Conservation (phyloP, 2,113 vertebrate species). For the Acrocephalus kingi region DNA sequence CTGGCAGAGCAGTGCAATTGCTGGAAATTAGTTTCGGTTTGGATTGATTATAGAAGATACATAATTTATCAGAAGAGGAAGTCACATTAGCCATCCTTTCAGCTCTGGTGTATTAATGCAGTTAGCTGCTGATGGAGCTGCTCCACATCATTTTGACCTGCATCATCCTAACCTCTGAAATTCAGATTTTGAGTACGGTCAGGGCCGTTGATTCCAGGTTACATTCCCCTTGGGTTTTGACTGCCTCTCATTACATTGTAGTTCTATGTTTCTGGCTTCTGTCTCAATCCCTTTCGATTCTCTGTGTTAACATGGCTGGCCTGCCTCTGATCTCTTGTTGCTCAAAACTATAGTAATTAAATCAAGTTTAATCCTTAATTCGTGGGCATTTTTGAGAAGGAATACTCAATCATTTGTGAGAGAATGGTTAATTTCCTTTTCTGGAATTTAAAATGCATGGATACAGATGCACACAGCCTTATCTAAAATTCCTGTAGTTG, state of each 20-base stretch:
- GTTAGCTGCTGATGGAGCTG: not conserved
- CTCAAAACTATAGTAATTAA: not conserved
- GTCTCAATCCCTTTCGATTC: not conserved
- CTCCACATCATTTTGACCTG: not conserved
- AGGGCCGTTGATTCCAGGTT: not conserved
- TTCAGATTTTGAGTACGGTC: not conserved
- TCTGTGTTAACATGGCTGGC: not conserved
- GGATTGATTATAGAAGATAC: not conserved
- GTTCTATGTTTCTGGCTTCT: not conserved
- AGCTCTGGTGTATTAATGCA: not conserved
- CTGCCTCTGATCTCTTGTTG: not conserved
- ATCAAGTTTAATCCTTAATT: not conserved
- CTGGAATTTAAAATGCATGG: not conserved
- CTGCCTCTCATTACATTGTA: not conserved
- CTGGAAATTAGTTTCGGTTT: slow-evolving; percentile 35
- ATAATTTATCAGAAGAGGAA: slow-evolving; percentile 10
- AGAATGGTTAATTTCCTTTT: not conserved
- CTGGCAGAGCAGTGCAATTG: not conserved
- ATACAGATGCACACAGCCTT: not conserved
- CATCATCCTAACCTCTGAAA: not conserved
- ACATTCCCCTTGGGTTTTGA: not conserved
- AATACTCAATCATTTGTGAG: not conserved
- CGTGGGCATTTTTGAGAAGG: not conserved
- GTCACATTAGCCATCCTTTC: not conserved
- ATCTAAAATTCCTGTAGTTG: not conserved